Conservation (phyloP, 2,113 vertebrate species). For the Andinoacara biseriatus region DNA sequence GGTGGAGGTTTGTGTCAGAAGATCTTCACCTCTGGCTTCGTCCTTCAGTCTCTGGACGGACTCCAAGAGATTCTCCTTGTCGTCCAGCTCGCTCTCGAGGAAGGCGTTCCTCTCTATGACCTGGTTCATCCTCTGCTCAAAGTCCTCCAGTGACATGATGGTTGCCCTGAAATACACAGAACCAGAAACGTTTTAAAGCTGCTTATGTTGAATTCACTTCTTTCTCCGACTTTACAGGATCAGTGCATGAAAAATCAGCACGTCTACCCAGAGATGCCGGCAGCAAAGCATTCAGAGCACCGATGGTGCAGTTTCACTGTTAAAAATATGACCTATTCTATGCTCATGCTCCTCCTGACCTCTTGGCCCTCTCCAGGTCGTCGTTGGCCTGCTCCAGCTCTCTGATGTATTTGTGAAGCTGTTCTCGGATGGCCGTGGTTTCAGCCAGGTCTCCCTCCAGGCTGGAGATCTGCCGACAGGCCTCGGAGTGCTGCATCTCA, state of each 20-base stretch:
- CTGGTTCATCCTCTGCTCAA: conserved; percentile 95
- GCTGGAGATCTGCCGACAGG: conserved; percentile 86
- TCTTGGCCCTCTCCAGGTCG: conserved; percentile 94
- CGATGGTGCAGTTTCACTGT: not conserved
- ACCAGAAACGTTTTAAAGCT: not conserved
- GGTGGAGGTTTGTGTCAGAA: no score
- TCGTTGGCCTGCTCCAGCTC: conserved; percentile 96
- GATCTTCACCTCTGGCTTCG: conserved; percentile 88
- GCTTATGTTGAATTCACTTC: no score
- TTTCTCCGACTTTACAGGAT: not conserved
- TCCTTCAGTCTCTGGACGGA: conserved; percentile 95
- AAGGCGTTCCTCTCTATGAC: conserved; percentile 97
- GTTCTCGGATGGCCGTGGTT: conserved; percentile 89
- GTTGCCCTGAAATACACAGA: conserved; percentile 82
- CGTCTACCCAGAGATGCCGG: not conserved
- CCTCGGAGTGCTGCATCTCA: conserved; percentile 88
- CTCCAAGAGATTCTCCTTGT: conserved; percentile 93
- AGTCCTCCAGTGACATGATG: conserved; percentile 97
- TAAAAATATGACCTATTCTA: not conserved
- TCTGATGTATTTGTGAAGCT: conserved; percentile 93
- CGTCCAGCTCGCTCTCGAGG: conserved; percentile 94
- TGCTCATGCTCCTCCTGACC: conserved; percentile 71
- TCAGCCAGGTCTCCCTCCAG: conserved; percentile 91
- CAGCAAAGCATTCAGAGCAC: not conserved
- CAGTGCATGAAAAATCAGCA: not conserved